Base-by-base conservation (phyloP, 2,797 vertebrate species). In the Pampus argenteus region DNA sequence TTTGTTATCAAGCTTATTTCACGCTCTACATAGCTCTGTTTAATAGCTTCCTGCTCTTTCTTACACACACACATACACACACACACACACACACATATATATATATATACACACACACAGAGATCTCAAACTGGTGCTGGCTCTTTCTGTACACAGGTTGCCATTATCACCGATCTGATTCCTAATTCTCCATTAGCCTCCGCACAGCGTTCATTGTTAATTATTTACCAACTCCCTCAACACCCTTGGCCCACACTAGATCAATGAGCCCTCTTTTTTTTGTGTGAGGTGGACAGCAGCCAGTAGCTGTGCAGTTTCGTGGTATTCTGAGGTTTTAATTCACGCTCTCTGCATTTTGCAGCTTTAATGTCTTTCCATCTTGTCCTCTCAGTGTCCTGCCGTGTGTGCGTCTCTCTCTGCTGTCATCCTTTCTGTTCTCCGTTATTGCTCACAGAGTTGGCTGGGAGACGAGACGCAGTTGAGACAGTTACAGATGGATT, bases 101-200 rank as follows among this genome's bases (percentile, higher is more conserved):
- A 18, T 44, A 18, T 57, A 31, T 57, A 51, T 34, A 23, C 60
- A 69, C 56, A 66, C 58, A 50, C 31, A 65, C 60, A n/a, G 28
- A 60, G 7, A 2, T 36, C 67, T 80, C 60, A 51, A 47, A 82
- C 70, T 40, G 66, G 45, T 74, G 66, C 63, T 26, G 50, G 47
- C 45, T 31, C 59, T 63, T 72, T 82, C 57, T 74, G 29, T 50
- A 75, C 77, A 49, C 87, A 84, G 75, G 73, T 86, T 83, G 79
- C 83, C 74, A 84, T 90, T 88, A 91, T 90, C 72, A 58, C 73
- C 69, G 74, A 88, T 90, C 83, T 82, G 81, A 89, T 85, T 86
- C 83, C 86, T 86, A 89, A 90, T 88, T 92, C 81, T 87, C 85
- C 84, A 90, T 91, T 82, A 89, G 86, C 78, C 68, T 73, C 65